These are phyloP conservation scores for Neostethus bicornis DNA, from an alignment of 2,797 vertebrate genomes.

Conservation along the genomic window DNA sequence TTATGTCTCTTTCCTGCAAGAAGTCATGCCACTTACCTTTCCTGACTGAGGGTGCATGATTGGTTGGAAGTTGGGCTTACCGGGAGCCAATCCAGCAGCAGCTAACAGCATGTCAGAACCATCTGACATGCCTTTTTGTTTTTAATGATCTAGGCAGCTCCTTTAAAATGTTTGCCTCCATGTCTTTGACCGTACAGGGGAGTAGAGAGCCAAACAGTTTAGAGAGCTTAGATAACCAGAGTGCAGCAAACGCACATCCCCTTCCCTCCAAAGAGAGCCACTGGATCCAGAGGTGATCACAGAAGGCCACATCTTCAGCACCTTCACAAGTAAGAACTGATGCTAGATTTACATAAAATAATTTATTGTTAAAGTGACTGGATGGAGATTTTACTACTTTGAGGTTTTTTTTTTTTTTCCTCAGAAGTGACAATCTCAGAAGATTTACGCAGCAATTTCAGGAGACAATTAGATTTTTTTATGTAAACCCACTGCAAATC, in stretches of 20 bases:
- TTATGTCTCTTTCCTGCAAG: constrained; percentile 31
- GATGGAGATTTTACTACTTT: not conserved
- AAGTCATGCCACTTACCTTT: constrained; percentile 53
- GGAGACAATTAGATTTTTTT: constrained; percentile 18
- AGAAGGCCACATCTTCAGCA: constrained; percentile 55
- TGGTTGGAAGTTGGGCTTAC: constrained; percentile 56
- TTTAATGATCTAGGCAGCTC: constrained; percentile 77
- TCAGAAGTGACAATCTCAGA: constrained; percentile 12
- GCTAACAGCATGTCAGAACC: constrained; percentile 59
- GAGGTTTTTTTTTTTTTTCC: too few species aligned
- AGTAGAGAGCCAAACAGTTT: constrained; percentile 53
- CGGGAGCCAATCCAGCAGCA: constrained; percentile 75
- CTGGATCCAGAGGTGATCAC: constrained; percentile 46
- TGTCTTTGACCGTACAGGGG: constrained; percentile 49
- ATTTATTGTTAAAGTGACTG: not conserved
- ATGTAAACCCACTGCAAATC: constrained; percentile 28
- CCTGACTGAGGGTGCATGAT: constrained; percentile 75
- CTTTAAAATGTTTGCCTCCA: constrained; percentile 78
- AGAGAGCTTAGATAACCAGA: constrained; percentile 37
- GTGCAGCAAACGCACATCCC: constrained; percentile 20
- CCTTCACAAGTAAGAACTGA: constrained; percentile 69
- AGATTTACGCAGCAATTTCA: constrained; percentile 3
- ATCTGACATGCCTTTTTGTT: constrained; percentile 71
- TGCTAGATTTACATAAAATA: not conserved
- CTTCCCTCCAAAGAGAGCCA: constrained; percentile 34